A percentile compares a stretch with the other conserved stretches of the same genome.
Conservation (phyloP, 2,113 vertebrate species). For the Lonchura striata region DNA sequence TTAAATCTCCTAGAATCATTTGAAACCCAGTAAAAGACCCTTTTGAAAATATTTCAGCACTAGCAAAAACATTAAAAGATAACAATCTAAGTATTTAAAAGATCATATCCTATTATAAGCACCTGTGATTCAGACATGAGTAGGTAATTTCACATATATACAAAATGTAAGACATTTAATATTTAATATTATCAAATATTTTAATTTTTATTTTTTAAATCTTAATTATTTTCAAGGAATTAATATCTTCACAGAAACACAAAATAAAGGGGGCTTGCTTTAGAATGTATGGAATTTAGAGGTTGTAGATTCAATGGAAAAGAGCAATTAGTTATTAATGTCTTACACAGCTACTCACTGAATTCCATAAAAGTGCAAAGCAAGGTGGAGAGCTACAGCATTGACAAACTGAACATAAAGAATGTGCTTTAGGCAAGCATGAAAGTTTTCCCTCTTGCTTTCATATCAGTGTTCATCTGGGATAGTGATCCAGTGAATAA, state of each 20-base stretch:
- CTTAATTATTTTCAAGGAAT: slow-evolving; percentile 9
- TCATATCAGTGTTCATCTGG: not conserved
- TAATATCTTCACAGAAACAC: not conserved
- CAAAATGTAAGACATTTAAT: not conserved
- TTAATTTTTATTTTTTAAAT: not conserved
- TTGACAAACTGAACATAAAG: slow-evolving; percentile 1
- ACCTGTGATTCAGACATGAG: not conserved
- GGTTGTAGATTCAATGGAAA: not conserved
- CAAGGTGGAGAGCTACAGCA: not conserved
- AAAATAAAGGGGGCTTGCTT: not conserved
- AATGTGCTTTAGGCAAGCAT: not conserved
- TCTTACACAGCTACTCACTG: not conserved
- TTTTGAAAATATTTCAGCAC: not conserved
- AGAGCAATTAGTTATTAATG: not conserved
- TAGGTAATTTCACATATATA: not conserved
- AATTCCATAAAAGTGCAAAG: not conserved
- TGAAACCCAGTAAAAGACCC: not conserved
- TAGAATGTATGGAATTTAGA: not conserved
- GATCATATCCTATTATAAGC: not conserved
- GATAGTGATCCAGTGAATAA: not conserved
- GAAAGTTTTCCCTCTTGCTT: not conserved
- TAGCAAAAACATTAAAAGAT: slow-evolving; percentile 14
- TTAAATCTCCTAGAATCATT: not conserved
- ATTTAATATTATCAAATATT: not conserved
- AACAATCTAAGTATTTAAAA: not conserved